phyloP scores from a whole-genome alignment of 2,888 invertebrate species.

The Gastrophysa polygoni region DNA sequence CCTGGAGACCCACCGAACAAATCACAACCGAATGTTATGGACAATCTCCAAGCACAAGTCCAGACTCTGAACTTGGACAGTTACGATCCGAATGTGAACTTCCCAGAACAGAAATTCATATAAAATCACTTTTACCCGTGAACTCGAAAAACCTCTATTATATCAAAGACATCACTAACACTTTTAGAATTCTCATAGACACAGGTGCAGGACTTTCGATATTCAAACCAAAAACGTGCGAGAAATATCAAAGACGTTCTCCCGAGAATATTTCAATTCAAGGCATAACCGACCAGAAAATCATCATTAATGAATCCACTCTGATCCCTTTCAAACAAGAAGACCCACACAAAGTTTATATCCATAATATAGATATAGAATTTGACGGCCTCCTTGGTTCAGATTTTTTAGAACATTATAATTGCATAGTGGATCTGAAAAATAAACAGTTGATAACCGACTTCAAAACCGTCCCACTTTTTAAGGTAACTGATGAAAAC shows the following conservation, averaged over 20 bases:
- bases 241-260: too few relatives aligned
- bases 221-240: too few relatives aligned
- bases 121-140: not conserved
- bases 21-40: not conserved
- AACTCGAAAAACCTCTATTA: not conserved
- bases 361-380: not conserved
- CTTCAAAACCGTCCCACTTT: constrained; percentile 10
- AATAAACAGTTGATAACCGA: constrained; percentile 2
- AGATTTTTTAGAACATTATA: constrained; percentile 8
- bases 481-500: not conserved
- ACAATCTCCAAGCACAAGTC: not conserved
- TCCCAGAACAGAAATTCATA: not conserved
- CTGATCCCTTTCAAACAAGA: not conserved
- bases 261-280: not conserved
- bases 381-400: not conserved
- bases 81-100: not conserved
- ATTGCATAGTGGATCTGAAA: constrained; percentile 1
- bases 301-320: not conserved
- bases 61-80: not conserved
- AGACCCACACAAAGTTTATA: not conserved
- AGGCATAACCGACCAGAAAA: not conserved
- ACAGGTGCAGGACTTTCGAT: too few relatives aligned
- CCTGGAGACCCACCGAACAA: not conserved
- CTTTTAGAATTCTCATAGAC: not conserved
- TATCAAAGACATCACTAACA: not conserved